phyloP scores from a whole-genome alignment of 2,113 vertebrate species.

The Trichomycterus rosablanca region DNA sequence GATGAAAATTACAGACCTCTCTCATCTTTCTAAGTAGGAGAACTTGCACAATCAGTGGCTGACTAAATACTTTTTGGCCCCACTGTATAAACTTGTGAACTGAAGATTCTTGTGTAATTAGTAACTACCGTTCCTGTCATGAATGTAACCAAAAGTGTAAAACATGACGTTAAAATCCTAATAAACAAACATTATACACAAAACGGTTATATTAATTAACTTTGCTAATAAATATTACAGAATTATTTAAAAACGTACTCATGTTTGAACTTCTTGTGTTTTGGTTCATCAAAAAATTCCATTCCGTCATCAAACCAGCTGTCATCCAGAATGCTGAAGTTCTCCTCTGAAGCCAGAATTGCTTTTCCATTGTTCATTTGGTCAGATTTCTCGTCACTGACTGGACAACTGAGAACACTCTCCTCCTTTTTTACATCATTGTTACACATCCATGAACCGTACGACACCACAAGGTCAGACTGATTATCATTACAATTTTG shows the following conservation, averaged over 20 bases:
- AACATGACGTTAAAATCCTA: too few species aligned
- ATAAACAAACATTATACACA: too few species aligned
- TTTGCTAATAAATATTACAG: too few species aligned
- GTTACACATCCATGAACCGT: conserved; percentile 8
- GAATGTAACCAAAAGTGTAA: too few species aligned
- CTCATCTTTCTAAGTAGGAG: too few species aligned
- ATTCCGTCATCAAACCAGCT: conserved; percentile 69
- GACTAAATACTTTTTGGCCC: too few species aligned
- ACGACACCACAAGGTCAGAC: conserved; percentile 9
- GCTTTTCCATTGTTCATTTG: conserved; percentile 5
- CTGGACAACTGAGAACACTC: background rate
- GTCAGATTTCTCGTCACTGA: background rate
- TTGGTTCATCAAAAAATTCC: background rate
- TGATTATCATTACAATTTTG: conserved; percentile 1
- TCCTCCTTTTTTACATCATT: background rate
- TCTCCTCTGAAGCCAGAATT: conserved; percentile 39
- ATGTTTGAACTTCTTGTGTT: conserved; percentile 39
- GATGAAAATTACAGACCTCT: too few species aligned
- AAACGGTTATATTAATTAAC: too few species aligned
- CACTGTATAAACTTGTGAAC: too few species aligned
- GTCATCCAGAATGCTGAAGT: conserved; percentile 47
- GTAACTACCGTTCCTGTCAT: too few species aligned
- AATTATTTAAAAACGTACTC: conserved; percentile 56
- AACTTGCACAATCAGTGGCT: too few species aligned
- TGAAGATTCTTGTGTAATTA: too few species aligned